Evolutionary conservation across 2,113 vertebrate species (phyloP), one percentile per base, ranked within the genome.

Genomic region (Aspiorhynchus laticeps): DNA sequence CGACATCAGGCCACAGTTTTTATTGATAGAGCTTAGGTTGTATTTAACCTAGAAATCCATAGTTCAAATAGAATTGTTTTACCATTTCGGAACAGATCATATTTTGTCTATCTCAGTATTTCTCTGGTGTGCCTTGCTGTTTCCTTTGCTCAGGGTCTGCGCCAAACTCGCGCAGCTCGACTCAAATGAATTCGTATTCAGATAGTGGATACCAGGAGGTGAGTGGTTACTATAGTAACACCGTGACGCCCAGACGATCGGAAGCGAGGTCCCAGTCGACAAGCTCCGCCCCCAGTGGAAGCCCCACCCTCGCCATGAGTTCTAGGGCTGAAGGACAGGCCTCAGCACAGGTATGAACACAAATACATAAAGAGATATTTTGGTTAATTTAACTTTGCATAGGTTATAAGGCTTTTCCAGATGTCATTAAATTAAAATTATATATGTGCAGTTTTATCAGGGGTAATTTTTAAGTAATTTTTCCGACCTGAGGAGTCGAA

Each of bases 191-290:
- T 92, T 99, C 98, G 5, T 99, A 99, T 31, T 97, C 98, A 0
- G 98, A 99, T 94, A 99, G 98, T 80, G 98, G 98, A 82, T 99
- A 99, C 94, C 98, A 99, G 91, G 98, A 99, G 96, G 96, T 97
- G 90, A 96, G 96, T 85, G 97, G 97, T 93, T 98, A 98, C 86
- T 98, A 97, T 90, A 98, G 97, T 93, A 97, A 94, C 95, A 96
- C 98, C 83, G 87, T 88, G 43, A 96, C 92, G 78, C 83, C 95
- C 89, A 95, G 87, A 90, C 96, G 96, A 88, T 80, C 93, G 24
- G 96, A 97, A 83, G 91, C 88, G 46, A 95, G 96, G 88, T 95
- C 93, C 24, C 96, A 95, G 80, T 95, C 96, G 91, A 96, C 94
- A 85, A 96, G 90, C 97, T 91, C 89, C 89, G 88, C 93, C 95